phyloP scores from a whole-genome alignment of 2,113 vertebrate species.

The Elephantulus edwardii region DNA sequence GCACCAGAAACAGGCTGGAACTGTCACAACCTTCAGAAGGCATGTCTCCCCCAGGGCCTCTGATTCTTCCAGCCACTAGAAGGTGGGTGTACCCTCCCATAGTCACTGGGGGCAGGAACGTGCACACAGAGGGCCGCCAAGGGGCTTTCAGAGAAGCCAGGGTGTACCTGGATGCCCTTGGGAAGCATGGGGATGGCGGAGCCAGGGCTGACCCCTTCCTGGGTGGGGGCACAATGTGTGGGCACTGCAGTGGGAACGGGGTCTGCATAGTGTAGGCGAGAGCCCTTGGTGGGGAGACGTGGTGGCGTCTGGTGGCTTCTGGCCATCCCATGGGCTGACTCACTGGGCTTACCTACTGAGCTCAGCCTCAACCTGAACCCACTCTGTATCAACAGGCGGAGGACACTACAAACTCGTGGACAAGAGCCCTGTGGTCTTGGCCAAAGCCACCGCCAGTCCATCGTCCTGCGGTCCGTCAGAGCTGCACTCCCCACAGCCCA shows the following conservation, averaged over 20 bases:
- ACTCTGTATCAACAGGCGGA: background rate
- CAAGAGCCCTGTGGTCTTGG: background rate
- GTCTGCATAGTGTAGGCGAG: background rate
- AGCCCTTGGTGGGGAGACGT: background rate
- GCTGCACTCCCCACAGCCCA: background rate
- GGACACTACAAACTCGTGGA: background rate
- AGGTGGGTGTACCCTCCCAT: no score
- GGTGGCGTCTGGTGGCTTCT: background rate
- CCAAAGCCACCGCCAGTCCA: background rate
- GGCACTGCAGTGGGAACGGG: background rate
- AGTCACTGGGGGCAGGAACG: no score
- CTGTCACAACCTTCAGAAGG: no score
- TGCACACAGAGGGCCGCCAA: fast-evolving
- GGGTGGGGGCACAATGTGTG: fast-evolving
- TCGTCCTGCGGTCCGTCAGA: fast-evolving
- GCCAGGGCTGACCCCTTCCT: background rate
- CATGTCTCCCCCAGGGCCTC: no score
- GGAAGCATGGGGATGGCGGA: background rate
- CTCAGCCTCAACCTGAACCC: background rate
- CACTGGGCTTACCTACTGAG: background rate
- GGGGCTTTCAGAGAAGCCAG: background rate
- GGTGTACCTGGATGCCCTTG: background rate
- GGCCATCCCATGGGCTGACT: no score
- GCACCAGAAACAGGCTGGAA: no score
- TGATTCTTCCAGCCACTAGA: no score